Percentiles rank a stretch among this genome's conserved stretches.
phyloP scores from a whole-genome alignment of 2,113 vertebrate species.

The Taurulus bubalis region DNA sequence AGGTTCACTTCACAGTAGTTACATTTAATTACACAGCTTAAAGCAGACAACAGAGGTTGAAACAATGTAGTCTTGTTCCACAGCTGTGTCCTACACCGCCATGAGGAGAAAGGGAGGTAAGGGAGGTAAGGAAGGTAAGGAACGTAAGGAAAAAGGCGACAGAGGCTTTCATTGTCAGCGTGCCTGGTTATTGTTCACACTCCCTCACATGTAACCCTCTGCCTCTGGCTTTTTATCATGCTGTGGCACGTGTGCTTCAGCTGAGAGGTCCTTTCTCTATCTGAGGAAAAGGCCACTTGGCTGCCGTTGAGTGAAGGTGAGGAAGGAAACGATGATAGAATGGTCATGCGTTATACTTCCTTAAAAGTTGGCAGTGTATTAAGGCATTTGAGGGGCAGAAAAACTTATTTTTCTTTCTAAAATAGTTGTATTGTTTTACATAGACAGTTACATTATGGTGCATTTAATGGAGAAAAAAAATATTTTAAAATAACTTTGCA shows the following conservation, averaged over 20 bases:
- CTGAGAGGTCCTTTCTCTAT: conserved; percentile 49
- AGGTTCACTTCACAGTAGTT: not conserved
- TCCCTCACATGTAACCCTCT: conserved; percentile 23
- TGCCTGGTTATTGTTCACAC: conserved; percentile 61
- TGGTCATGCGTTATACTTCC: conserved; percentile 58
- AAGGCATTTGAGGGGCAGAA: conserved; percentile 8
- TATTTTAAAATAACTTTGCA: not conserved
- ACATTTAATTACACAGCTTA: conserved; percentile 31
- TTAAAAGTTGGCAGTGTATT: conserved; percentile 12
- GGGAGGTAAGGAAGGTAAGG: conserved; percentile 28
- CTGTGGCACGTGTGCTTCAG: conserved; percentile 50
- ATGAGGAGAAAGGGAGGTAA: conserved; percentile 35
- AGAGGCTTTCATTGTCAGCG: conserved; percentile 36
- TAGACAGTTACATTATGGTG: not conserved
- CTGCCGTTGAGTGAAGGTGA: conserved; percentile 49
- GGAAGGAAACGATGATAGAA: conserved; percentile 63
- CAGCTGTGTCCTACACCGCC: conserved; percentile 49
- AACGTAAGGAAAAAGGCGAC: conserved; percentile 28
- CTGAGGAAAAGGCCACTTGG: conserved; percentile 49
- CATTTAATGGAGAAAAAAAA: not conserved
- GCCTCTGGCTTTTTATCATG: conserved; percentile 46
- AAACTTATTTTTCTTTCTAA: not conserved
- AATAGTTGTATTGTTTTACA: not conserved
- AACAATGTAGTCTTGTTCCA: conserved; percentile 17
- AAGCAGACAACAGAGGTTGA: not conserved